Base-by-base conservation (phyloP, 2,113 vertebrate species). In the Lepus europaeus region DNA sequence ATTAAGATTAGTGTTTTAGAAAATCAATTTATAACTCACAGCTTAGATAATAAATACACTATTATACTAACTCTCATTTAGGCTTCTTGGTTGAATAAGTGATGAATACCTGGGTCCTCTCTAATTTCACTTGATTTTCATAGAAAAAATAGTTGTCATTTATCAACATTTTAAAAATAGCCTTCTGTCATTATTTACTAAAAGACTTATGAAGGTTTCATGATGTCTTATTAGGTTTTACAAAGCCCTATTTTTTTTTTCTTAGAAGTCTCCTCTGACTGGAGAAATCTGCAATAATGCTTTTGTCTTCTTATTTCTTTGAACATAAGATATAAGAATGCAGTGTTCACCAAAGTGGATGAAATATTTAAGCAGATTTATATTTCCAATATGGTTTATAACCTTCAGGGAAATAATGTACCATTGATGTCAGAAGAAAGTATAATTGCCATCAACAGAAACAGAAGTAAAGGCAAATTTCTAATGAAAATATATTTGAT, bases 81-180 rank as follows among this genome's bases (percentile, higher is more conserved):
- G 1, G 0, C 6, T 78, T 5, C 13, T 59, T 90, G 6, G 4
- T 85, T 85, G 17, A 94, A 78, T 69, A 31, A 72, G 45, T 76
- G 27, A 89, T 14, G 27, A 59, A 74, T 27, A 4, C 2, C 6
- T 49, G 9, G 9, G 1, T 51, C 4, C 1, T 39, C 3, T 29
- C 73, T 79, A 80, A 80, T 81, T 94, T 94, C 45, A 94, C 70
- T 5, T 79, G 63, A 56, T 45, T 69, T 70, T 85, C 20, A 70
- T 68, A 68, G 5, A 49, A 11, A 53, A 89, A 56, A 45, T 45
- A 23, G 4, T 87, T 74, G 80, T 1, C 22, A 72, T 33, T 87
- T 85, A 63, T 11, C 36, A 79, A 39, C 0, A 59, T 45, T 45
- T 76, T 31, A 6, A 82, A 83, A 63, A 74, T 84, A 69, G 9